Evolutionary conservation across 2,797 vertebrate species (phyloP).

Genomic region (Ctenopoma multispine): DNA sequence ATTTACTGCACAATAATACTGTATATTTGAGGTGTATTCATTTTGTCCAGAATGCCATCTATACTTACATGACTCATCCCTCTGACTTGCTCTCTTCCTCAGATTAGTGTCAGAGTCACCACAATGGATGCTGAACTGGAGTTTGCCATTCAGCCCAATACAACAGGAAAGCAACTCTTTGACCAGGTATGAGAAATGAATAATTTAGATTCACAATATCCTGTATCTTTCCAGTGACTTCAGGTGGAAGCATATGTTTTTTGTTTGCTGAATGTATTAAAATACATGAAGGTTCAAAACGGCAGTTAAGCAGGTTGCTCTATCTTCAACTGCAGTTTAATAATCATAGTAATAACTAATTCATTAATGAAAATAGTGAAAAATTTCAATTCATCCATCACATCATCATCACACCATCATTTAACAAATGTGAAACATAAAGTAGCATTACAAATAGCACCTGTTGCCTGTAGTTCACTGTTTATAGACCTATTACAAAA

Average conservation of each 20-base stretch:
- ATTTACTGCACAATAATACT: neutral
- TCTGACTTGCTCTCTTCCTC: constrained; percentile 31
- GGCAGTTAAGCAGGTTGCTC: neutral
- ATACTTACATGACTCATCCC: neutral
- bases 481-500: too few relatives aligned
- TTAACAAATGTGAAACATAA: too few relatives aligned
- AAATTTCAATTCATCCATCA: too few relatives aligned
- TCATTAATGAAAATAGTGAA: neutral
- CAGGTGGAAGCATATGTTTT: neutral
- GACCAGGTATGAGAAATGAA: constrained; percentile 90
- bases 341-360: neutral
- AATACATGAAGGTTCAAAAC: neutral
- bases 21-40: neutral
- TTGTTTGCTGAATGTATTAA: neutral
- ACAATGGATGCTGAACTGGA: constrained; percentile 99
- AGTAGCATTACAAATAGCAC: too few relatives aligned
- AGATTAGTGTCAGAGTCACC: constrained; percentile 98
- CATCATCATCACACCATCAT: too few relatives aligned
- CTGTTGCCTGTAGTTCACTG: too few relatives aligned
- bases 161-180: constrained; percentile 98
- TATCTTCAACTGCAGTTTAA: neutral
- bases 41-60: neutral
- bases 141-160: constrained; percentile 98
- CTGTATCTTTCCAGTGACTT: neutral
- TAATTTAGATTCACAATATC: neutral